These are phyloP conservation scores for Pantherophis alleghaniensis DNA, from an alignment of 2,797 vertebrate species.

Conservation along the genomic window DNA sequence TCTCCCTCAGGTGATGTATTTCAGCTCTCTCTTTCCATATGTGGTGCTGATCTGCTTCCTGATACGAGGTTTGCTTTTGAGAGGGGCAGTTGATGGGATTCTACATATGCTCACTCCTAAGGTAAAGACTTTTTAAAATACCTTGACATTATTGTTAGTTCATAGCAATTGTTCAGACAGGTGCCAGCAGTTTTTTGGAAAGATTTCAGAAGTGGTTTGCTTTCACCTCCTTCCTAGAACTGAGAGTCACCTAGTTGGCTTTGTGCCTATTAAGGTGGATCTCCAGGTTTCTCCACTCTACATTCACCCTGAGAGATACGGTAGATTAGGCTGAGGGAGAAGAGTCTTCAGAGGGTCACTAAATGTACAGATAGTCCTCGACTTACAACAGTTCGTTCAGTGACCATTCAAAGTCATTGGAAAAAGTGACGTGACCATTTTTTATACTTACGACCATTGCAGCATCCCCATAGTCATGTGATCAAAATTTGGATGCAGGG, in stretches of 20 bases:
- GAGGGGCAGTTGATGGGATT: constrained; percentile 90
- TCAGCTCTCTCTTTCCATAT: constrained; percentile 96
- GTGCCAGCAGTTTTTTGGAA: background rate
- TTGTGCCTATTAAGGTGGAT: background rate
- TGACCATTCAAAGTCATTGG: background rate
- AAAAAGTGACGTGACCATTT: background rate
- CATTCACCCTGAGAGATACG: background rate
- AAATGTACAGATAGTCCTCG: background rate
- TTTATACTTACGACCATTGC: background rate
- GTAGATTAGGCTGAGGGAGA: background rate
- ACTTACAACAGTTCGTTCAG: background rate
- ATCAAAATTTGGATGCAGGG: background rate
- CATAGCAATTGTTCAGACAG: background rate
- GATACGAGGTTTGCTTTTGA: constrained; percentile 86
- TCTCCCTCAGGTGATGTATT: constrained; percentile 89
- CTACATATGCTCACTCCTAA: constrained; percentile 96
- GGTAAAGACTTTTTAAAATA: constrained; percentile 68
- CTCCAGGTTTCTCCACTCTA: background rate
- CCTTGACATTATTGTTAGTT: background rate
- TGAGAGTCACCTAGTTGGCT: background rate
- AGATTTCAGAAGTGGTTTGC: background rate
- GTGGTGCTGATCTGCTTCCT: constrained; percentile 93
- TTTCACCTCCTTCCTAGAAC: background rate
- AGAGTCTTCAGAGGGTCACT: background rate
- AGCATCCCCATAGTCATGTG: background rate